A percentile compares a stretch with the other conserved stretches of the same genome.
These are phyloP conservation scores for Willisornis vidua DNA, from an alignment of 2,113 vertebrate genomes.

Conservation along the genomic window DNA sequence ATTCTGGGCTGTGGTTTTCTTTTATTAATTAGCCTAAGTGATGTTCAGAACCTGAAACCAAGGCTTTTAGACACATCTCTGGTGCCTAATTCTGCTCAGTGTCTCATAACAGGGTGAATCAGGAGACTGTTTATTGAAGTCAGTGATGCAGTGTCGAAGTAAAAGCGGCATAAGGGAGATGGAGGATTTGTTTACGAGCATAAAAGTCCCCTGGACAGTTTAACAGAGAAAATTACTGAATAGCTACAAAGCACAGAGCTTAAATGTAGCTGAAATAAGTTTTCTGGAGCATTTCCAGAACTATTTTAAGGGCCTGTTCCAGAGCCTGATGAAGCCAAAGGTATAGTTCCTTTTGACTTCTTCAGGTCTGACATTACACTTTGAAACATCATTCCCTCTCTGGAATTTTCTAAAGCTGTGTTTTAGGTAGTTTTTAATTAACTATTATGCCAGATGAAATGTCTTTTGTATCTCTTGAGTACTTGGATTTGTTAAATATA, in stretches of 20 bases:
- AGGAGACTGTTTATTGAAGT: conserved; percentile 36
- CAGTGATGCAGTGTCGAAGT: neutral
- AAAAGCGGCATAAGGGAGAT: conserved; percentile 25
- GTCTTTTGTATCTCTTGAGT: neutral
- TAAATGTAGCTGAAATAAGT: conserved; percentile 39
- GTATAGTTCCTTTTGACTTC: neutral
- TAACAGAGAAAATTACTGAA: conserved; percentile 51
- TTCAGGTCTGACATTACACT: neutral
- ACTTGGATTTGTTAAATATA: neutral
- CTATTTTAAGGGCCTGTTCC: conserved; percentile 33
- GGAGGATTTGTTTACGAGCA: conserved; percentile 30
- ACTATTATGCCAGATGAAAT: neutral
- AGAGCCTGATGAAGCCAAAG: neutral
- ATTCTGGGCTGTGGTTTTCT: conserved; percentile 50
- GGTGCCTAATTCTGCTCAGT: conserved; percentile 26
- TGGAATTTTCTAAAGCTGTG: neutral
- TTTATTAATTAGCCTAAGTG: conserved; percentile 62
- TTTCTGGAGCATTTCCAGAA: conserved; percentile 39
- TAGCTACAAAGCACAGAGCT: conserved; percentile 13
- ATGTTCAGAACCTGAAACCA: conserved; percentile 56
- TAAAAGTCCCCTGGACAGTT: conserved; percentile 39
- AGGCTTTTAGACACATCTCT: conserved; percentile 65
- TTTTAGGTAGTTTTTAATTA: neutral
- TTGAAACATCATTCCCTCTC: neutral
- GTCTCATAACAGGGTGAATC: conserved; percentile 21